These are phyloP conservation scores for Actinopyga echinites DNA, from an alignment of 53 echinoderm and acorn worm genomes.

Conservation along the genomic window DNA sequence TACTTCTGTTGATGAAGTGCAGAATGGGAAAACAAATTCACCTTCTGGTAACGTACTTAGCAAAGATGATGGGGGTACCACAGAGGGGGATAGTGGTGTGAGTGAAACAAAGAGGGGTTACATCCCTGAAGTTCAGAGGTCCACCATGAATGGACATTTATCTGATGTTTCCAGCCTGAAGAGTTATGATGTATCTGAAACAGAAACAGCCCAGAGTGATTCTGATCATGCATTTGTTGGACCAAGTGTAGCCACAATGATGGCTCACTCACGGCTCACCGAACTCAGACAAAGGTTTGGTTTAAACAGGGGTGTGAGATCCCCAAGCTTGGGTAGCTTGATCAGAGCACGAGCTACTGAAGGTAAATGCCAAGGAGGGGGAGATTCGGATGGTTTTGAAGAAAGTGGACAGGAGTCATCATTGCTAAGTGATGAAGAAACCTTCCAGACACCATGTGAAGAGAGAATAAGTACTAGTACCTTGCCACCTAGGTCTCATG, in stretches of 20 bases:
- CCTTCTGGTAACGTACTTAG: too few species aligned
- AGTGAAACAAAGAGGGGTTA: too few species aligned
- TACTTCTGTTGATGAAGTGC: too few species aligned
- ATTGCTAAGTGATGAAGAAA: too few species aligned
- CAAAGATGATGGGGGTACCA: too few species aligned
- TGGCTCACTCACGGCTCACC: neutral
- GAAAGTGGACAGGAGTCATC: too few species aligned
- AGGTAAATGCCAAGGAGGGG: neutral
- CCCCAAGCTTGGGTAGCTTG: slow-evolving; percentile 67
- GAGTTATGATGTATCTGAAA: slow-evolving; percentile 20
- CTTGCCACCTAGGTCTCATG: too few species aligned
- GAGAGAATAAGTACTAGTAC: too few species aligned
- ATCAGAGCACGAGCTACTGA: slow-evolving; percentile 58
- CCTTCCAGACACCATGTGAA: too few species aligned
- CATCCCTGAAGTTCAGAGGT: slow-evolving; percentile 10
- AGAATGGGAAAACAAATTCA: too few species aligned
- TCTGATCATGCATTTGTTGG: neutral
- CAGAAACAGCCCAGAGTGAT: slow-evolving; percentile 21
- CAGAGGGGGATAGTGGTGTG: too few species aligned
- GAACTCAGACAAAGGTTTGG: neutral
- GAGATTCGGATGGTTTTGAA: neutral
- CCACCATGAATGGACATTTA: neutral
- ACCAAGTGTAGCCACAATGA: too few species aligned
- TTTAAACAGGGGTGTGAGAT: slow-evolving; percentile 12
- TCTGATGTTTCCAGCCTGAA: neutral